A percentile compares a stretch with the other conserved stretches of the same genome.
Evolutionary conservation across 2,113 vertebrate species (phyloP).

Genomic region (Aspiorhynchus laticeps): DNA sequence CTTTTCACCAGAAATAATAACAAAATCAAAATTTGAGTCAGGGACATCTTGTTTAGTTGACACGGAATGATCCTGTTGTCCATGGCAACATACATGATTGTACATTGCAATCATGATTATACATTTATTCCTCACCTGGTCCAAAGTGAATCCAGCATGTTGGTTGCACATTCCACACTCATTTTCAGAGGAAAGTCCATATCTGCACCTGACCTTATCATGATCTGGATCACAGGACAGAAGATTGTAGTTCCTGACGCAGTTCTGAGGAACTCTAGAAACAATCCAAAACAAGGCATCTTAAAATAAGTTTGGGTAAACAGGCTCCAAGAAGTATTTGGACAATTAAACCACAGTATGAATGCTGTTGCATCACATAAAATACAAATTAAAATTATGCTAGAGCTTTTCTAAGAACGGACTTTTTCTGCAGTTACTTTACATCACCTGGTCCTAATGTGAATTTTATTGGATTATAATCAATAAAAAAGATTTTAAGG

Average conservation of each 20-base stretch:
- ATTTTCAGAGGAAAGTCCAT: background rate
- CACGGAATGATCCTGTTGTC: too few relatives aligned
- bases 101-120: too few relatives aligned
- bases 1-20: too few relatives aligned
- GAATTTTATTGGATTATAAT: background rate
- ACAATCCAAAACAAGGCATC: background rate
- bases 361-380: too few relatives aligned
- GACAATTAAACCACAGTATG: background rate
- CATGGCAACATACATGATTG: too few relatives aligned
- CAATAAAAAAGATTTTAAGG: too few relatives aligned
- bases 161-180: too few relatives aligned
- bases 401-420: background rate
- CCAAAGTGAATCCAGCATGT: too few relatives aligned
- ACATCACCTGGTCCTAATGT: background rate
- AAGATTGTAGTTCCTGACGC: background rate
- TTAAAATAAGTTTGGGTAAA: background rate
- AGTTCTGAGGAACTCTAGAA: constrained; percentile 21
- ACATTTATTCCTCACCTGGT: too few relatives aligned
- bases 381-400: too few relatives aligned
- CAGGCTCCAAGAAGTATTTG: background rate
- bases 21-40: too few relatives aligned
- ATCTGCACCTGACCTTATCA: constrained; percentile 17
- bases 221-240: constrained; percentile 7
- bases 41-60: too few relatives aligned
- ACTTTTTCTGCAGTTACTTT: background rate